phyloP scores from a whole-genome alignment of 2,113 vertebrate species.

The Proteles cristata region DNA sequence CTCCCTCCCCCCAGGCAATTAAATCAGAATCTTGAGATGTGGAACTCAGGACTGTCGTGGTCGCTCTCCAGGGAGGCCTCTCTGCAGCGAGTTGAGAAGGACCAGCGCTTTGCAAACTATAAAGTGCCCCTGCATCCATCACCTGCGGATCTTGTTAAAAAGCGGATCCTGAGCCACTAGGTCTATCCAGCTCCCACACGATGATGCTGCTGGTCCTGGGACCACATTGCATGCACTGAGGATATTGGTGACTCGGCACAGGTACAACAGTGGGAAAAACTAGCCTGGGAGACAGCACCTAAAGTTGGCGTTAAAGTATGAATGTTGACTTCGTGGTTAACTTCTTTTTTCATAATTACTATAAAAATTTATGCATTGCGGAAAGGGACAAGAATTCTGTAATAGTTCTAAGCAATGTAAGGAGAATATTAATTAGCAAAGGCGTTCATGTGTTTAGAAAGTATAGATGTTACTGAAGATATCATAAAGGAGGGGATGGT shows the following conservation, averaged over 20 bases:
- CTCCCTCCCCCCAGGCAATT: background rate
- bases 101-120: background rate
- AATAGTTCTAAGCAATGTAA: background rate
- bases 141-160: background rate
- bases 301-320: background rate
- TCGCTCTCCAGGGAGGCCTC: background rate
- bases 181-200: background rate
- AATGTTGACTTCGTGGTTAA: slow-evolving; percentile 8
- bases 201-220: background rate
- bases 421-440: slow-evolving; percentile 55
- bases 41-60: background rate
- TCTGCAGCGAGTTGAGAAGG: background rate
- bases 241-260: background rate
- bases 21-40: background rate
- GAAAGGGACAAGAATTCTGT: slow-evolving; percentile 44
- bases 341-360: background rate
- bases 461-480: background rate
- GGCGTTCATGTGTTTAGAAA: background rate
- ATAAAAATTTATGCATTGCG: slow-evolving; percentile 45
- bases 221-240: rapidly evolving
- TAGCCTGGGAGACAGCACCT: background rate
- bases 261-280: background rate
- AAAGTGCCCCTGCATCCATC: too few relatives aligned
- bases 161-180: background rate
- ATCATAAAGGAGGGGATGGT: background rate